Conservation (phyloP, 2,797 vertebrate species). For the Gastrophryne carolinensis region DNA sequence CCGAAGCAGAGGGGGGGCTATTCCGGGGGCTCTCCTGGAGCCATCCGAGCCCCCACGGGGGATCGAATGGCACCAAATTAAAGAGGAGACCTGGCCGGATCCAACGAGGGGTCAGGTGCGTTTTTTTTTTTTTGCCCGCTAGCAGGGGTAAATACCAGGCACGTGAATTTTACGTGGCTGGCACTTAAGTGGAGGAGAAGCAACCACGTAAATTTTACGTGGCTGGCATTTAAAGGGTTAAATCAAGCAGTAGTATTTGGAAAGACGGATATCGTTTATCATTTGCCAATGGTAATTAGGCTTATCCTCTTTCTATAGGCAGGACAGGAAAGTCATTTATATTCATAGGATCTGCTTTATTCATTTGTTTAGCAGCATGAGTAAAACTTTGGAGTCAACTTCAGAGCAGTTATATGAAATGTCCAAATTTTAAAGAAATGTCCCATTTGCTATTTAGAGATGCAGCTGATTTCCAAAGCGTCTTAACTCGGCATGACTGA, state of each 20-base stretch:
- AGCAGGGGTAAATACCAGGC: too few relatives aligned
- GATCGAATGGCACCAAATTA: too few relatives aligned
- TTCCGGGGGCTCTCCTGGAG: too few relatives aligned
- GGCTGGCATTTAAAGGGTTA: too few relatives aligned
- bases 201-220: too few relatives aligned
- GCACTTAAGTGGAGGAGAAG: too few relatives aligned
- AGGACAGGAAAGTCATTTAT: neutral
- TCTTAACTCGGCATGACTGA: constrained; percentile 3
- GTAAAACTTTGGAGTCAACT: neutral
- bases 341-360: neutral
- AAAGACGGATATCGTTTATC: neutral
- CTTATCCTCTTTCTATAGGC: neutral
- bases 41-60: too few relatives aligned
- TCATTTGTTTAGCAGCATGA: constrained; percentile 31
- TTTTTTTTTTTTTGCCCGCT: too few relatives aligned
- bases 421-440: constrained; percentile 11
- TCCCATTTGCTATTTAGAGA: neutral
- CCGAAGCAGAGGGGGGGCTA: too few relatives aligned
- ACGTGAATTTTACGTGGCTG: too few relatives aligned
- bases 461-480: neutral
- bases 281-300: neutral
- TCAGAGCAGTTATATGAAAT: constrained; percentile 25
- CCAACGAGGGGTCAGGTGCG: too few relatives aligned
- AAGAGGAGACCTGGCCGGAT: too few relatives aligned
- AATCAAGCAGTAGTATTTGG: neutral